phyloP scores from a whole-genome alignment of 2,113 vertebrate genomes.

The Lamprotornis superbus region DNA sequence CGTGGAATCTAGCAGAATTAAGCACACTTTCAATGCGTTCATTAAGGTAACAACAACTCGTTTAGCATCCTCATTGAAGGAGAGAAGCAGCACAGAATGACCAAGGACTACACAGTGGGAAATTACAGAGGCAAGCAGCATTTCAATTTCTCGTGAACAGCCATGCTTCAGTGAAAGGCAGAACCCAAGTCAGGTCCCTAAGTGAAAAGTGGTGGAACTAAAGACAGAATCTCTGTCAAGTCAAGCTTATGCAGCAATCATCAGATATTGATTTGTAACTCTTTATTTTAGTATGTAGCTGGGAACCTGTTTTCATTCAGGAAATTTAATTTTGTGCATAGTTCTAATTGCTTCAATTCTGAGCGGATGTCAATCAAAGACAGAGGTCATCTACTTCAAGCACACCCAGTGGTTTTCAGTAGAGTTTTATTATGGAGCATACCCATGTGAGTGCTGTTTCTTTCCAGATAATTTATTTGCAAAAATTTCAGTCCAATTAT shows the following conservation, averaged over 20 bases:
- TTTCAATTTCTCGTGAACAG: neutral
- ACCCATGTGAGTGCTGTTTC: neutral
- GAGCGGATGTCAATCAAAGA: neutral
- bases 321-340: neutral
- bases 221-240: neutral
- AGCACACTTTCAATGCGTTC: neutral
- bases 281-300: neutral
- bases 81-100: neutral
- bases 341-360: neutral
- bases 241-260: neutral
- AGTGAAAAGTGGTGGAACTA: neutral
- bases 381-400: neutral
- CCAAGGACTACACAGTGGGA: neutral
- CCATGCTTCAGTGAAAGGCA: fast-evolving
- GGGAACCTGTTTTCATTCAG: neutral
- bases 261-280: neutral
- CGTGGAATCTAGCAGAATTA: neutral
- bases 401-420: neutral
- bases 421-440: neutral
- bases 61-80: neutral
- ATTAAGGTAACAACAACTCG: neutral
- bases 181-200: neutral
- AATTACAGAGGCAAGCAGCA: constrained; percentile 5
- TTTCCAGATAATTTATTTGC: neutral
- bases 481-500: neutral